Evolutionary conservation across 2,113 vertebrate species (phyloP), one percentile per base, ranked within the genome.

Genomic region (Rhea americana): DNA sequence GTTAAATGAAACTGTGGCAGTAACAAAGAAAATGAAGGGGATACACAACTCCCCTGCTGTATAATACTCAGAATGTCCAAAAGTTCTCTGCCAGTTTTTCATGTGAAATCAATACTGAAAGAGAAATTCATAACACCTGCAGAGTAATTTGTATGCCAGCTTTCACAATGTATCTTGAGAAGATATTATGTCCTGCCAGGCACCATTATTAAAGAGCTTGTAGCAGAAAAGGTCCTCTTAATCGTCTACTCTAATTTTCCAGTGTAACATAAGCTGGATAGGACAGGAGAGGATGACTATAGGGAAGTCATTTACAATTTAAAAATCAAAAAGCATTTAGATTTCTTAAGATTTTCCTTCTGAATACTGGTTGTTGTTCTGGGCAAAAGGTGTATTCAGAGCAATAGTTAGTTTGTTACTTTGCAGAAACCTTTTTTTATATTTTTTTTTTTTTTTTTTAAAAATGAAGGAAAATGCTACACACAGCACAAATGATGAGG

Each of bases 81-180:
- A 59, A 77, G 20, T 77, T 87, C 50, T 91, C 87, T 91, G 30
- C 55, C 19, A 32, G 74, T 25, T 43, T 71, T 65, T 45, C 32
- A 25, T 43, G 37, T 61, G 79, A 72, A 91, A 94, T 79, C 61
- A 89, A 58, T 72, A 48, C 22, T 85, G 43, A 68, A 85, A 87
- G 26, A 85, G 17, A 87, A 78, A 88, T 93, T 90, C 35, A 9
- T 89, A 92, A 73, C 35, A 83, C 67, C 51, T 75, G 25, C 87
- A 82, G 30, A 88, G 19, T 59, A 84, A 71, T 80, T 92, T 82
- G 41, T 91, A 77, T 82, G 32, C 76, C 25, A 63, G 47, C 35
- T 92, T 66, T 94, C n/a, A 67, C 32, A 41, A 45, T 91, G 18
- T 65, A 93, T 86, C 45, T 79, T 90, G 41, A 90, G 26, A 48